Evolutionary conservation across 2,797 vertebrate genomes (phyloP).

Genomic region (Tolypeutes matacus): DNA sequence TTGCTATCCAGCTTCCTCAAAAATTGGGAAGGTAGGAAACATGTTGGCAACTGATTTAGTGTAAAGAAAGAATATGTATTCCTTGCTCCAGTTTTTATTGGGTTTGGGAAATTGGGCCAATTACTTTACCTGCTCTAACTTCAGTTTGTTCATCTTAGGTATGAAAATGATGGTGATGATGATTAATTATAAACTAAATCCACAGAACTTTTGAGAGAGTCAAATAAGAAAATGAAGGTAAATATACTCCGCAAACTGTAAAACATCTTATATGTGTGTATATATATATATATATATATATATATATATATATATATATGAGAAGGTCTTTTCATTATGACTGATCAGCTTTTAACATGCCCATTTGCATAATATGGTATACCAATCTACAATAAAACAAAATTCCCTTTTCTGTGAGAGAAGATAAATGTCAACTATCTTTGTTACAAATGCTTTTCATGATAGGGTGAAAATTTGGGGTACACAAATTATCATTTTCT

Average conservation of each 20-base stretch:
- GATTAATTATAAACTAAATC: neutral
- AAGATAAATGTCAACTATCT: neutral
- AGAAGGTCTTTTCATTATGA: neutral
- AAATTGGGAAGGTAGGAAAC: neutral
- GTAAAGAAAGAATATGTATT: neutral
- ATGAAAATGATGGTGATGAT: neutral
- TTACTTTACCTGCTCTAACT: neutral
- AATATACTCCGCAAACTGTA: neutral
- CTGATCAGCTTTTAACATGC: neutral
- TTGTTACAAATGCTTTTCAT: neutral
- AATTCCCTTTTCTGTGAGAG: neutral
- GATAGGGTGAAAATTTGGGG: neutral
- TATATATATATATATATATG: fast-evolving
- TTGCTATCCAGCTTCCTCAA: neutral
- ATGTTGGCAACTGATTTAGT: neutral
- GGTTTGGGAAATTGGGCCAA: neutral
- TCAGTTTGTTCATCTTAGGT: conserved; percentile 5
- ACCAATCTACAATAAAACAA: neutral
- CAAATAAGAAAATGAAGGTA: neutral
- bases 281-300: too few relatives aligned
- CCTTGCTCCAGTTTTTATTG: neutral
- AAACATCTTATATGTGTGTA: too few relatives aligned
- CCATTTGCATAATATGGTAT: neutral
- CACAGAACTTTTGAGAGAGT: neutral
- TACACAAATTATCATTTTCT: neutral